Conservation (phyloP, 2,888 invertebrate species). For the Nomada flava region DNA sequence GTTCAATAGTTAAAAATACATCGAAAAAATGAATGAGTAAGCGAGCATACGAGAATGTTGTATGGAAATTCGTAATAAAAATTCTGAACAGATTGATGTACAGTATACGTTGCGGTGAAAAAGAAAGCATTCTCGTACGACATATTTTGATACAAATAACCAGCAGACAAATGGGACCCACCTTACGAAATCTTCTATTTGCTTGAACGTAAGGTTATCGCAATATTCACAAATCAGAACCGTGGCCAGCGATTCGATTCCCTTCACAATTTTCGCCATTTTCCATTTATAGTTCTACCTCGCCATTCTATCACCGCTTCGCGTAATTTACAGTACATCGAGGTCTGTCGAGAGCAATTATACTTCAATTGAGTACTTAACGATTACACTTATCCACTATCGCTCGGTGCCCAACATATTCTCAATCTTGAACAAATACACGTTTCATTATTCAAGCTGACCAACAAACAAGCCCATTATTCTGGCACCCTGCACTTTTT, state of each 20-base stretch:
- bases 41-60: background rate
- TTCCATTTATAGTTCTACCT: constrained; percentile 67
- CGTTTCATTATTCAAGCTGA: constrained; percentile 51
- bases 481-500: background rate
- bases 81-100: background rate
- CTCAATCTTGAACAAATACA: constrained; percentile 33
- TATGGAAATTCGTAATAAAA: background rate
- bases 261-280: constrained; percentile 81
- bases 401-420: constrained; percentile 22
- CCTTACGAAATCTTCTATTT: constrained; percentile 82
- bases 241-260: constrained; percentile 72
- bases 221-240: constrained; percentile 81
- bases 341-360: constrained; percentile 28
- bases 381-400: constrained; percentile 42
- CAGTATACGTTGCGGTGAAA: background rate
- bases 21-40: too few relatives aligned
- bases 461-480: constrained; percentile 34
- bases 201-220: constrained; percentile 81
- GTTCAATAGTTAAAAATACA: background rate
- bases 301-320: constrained; percentile 62
- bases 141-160: constrained; percentile 11
- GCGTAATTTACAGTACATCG: constrained; percentile 35
- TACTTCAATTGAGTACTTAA: constrained; percentile 29
- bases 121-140: background rate
- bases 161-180: constrained; percentile 67